A percentile compares a stretch with the other conserved stretches of the same genome.
phyloP scores from a whole-genome alignment of 2,797 vertebrate genomes.

The Propithecus perrieri region DNA sequence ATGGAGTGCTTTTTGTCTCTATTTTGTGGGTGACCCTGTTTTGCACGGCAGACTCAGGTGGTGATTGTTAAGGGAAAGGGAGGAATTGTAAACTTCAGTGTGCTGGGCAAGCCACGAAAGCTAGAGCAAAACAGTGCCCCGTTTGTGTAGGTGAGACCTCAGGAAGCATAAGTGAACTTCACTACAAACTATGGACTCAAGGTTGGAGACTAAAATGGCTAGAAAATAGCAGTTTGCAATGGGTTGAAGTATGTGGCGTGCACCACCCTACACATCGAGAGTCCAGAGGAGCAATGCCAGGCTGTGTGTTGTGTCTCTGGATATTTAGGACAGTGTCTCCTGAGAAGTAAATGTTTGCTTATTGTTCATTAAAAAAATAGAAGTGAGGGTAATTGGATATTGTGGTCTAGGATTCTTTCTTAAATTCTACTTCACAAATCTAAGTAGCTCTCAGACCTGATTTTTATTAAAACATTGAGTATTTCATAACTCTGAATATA shows the following conservation, averaged over 20 bases:
- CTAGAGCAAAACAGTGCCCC: neutral
- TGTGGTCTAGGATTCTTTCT: neutral
- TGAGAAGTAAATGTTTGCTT: neutral
- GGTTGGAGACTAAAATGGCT: neutral
- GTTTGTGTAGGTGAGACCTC: neutral
- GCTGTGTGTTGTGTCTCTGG: neutral
- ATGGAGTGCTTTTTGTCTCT: neutral
- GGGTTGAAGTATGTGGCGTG: neutral
- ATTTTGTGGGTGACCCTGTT: neutral
- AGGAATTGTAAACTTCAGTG: neutral
- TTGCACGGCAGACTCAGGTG: neutral
- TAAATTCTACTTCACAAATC: neutral
- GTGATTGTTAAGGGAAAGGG: neutral
- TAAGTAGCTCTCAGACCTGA: neutral
- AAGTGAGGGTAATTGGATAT: neutral
- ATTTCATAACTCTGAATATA: neutral
- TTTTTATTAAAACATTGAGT: neutral
- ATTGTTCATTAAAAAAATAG: neutral
- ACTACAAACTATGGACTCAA: rapidly evolving
- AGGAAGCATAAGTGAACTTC: neutral
- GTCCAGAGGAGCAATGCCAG: neutral
- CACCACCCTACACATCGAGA: neutral
- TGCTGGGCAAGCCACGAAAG: neutral
- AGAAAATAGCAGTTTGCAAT: rapidly evolving
- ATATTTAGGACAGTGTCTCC: neutral